phyloP scores from a whole-genome alignment of 2,888 invertebrate species.

The Anarsia innoxiella region DNA sequence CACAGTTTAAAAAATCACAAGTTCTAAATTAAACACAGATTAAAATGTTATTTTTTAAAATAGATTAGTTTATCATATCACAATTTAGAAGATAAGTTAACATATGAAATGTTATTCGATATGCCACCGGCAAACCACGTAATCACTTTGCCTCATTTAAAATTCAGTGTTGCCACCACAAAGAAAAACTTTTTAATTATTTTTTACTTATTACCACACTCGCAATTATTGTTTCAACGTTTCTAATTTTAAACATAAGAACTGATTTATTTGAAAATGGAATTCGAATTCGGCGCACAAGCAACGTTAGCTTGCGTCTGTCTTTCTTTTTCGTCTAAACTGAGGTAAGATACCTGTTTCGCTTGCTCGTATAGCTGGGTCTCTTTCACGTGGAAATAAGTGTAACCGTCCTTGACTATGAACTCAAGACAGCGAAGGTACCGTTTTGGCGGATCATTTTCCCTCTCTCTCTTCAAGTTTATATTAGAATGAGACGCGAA shows the following conservation, averaged over 20 bases:
- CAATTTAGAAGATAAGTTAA: slow-evolving; percentile 16
- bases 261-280: slow-evolving; percentile 24
- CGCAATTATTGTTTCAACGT: not conserved
- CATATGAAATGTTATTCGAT: too few relatives aligned
- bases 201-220: too few relatives aligned
- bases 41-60: slow-evolving; percentile 2
- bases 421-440: slow-evolving; percentile 52
- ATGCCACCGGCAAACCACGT: slow-evolving; percentile 47
- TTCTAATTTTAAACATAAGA: slow-evolving; percentile 19
- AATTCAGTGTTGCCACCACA: slow-evolving; percentile 34
- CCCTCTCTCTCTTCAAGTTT: slow-evolving; percentile 29
- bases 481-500: slow-evolving; percentile 33
- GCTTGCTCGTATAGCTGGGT: slow-evolving; percentile 29
- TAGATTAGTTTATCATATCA: slow-evolving; percentile 8
- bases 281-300: slow-evolving; percentile 38
- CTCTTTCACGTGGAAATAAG: slow-evolving; percentile 38
- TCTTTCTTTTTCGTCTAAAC: slow-evolving; percentile 46
- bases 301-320: slow-evolving; percentile 37
- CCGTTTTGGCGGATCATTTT: slow-evolving; percentile 50
- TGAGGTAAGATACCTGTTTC: slow-evolving; percentile 35
- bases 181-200: slow-evolving; percentile 24
- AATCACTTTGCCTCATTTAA: slow-evolving; percentile 25
- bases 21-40: too few relatives aligned
- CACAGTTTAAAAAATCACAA: too few relatives aligned
- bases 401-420: slow-evolving; percentile 67